A percentile compares a stretch with the other conserved stretches of the same genome.
Conservation (phyloP, 2,888 invertebrate species). For the Gnatocerus cornutus region DNA sequence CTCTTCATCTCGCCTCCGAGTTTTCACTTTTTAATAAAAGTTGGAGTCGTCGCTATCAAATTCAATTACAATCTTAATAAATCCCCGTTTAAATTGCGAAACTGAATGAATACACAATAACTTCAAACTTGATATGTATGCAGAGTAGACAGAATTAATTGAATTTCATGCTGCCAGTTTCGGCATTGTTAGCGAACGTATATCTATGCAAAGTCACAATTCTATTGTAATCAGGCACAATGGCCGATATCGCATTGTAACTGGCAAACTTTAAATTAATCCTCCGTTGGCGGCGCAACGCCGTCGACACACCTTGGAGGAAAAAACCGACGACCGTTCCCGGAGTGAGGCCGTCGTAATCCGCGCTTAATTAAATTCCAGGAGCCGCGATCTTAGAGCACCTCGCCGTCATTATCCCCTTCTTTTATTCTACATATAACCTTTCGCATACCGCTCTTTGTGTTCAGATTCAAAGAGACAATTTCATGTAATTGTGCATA, state of each 20-base stretch:
- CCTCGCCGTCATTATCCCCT: slow-evolving; percentile 69
- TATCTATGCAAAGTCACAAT: slow-evolving; percentile 70
- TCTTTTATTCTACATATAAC: slow-evolving; percentile 71
- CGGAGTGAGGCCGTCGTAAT: slow-evolving; percentile 61
- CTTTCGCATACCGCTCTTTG: slow-evolving; percentile 70
- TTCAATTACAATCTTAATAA: slow-evolving; percentile 58
- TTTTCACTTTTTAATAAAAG: slow-evolving; percentile 54
- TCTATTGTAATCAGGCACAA: slow-evolving; percentile 67
- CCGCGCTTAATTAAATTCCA: slow-evolving; percentile 71
- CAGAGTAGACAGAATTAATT: slow-evolving; percentile 64
- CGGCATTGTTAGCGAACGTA: slow-evolving; percentile 64
- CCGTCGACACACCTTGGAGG: slow-evolving; percentile 29
- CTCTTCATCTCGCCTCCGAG: slow-evolving; percentile 23
- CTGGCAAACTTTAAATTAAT: slow-evolving; percentile 68
- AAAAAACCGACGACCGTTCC: slow-evolving; percentile 8
- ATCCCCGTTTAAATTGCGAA: slow-evolving; percentile 55
- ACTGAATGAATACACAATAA: slow-evolving; percentile 61
- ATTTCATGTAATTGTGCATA: slow-evolving; percentile 69
- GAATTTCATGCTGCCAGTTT: slow-evolving; percentile 65
- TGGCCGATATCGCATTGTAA: slow-evolving; percentile 66
- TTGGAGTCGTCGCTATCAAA: slow-evolving; percentile 51
- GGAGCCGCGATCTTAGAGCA: slow-evolving; percentile 65
- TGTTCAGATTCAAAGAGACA: slow-evolving; percentile 67
- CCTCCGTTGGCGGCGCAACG: slow-evolving; percentile 42
- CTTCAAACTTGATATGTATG: slow-evolving; percentile 66